These are phyloP conservation scores for Ephialtes manifestator DNA, from an alignment of 2,888 invertebrate species.

Conservation along the genomic window DNA sequence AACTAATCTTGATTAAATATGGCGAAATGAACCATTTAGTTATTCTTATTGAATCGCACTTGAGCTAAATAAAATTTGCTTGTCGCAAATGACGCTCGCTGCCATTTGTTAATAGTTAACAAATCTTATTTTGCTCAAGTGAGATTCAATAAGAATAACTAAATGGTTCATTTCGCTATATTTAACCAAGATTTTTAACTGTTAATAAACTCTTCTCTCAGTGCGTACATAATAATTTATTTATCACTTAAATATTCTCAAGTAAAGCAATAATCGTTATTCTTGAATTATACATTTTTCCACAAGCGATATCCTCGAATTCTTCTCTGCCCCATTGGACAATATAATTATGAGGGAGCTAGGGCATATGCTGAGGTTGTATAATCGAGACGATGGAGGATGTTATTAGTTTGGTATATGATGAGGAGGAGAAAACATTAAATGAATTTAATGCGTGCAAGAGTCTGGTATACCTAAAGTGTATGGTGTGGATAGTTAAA, in stretches of 20 bases:
- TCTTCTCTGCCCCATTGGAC: constrained; percentile 40
- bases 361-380: constrained; percentile 42
- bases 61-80: too few relatives aligned
- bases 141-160: too few relatives aligned
- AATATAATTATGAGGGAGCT: constrained; percentile 54
- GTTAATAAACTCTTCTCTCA: too few relatives aligned
- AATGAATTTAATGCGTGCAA: constrained; percentile 65
- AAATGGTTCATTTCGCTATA: too few relatives aligned
- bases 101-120: too few relatives aligned
- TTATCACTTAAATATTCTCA: not conserved
- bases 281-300: not conserved
- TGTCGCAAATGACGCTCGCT: too few relatives aligned
- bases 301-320: constrained; percentile 48
- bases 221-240: constrained; percentile 1
- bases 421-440: constrained; percentile 64
- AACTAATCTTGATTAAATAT: too few relatives aligned
- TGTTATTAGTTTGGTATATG: constrained; percentile 65
- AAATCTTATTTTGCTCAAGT: too few relatives aligned
- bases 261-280: too few relatives aligned
- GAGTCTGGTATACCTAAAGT: constrained; percentile 26
- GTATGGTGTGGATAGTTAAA: constrained; percentile 44
- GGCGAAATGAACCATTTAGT: too few relatives aligned
- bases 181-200: too few relatives aligned
- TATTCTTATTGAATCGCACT: too few relatives aligned
- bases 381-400: constrained; percentile 61